Percentiles rank a stretch among this genome's conserved stretches.
Evolutionary conservation across 1,140 invertebrate species (phyloP).

Genomic region (Bombus waltoni): DNA sequence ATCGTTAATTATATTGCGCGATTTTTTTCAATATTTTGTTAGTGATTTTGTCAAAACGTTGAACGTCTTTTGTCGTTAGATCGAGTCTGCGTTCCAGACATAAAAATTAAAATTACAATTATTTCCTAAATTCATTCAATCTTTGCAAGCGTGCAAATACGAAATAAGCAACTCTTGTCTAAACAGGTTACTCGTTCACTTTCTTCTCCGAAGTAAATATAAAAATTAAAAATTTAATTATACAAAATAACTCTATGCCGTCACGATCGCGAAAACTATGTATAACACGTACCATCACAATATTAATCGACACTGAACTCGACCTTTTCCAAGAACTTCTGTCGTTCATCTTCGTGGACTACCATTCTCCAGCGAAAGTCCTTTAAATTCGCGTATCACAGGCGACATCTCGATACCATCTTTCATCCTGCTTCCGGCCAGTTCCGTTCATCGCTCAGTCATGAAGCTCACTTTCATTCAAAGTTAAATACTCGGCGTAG

Average conservation of each 20-base stretch:
- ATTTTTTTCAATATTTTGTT: not conserved
- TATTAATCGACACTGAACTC: not conserved
- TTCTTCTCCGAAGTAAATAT: not conserved
- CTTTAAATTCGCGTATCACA: constrained; percentile 65
- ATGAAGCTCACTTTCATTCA: constrained; percentile 55
- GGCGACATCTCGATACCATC: constrained; percentile 53
- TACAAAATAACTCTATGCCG: not conserved
- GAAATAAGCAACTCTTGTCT: not conserved
- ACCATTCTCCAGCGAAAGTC: constrained; percentile 40
- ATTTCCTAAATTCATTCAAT: too few species aligned
- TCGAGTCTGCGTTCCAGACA: too few species aligned
- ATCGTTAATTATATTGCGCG: too few species aligned
- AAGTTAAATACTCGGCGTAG: constrained; percentile 76
- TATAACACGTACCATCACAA: not conserved
- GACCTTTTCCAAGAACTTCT: not conserved
- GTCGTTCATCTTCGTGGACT: not conserved
- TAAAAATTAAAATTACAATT: too few species aligned
- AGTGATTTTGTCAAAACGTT: not conserved
- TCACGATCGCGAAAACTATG: too few species aligned
- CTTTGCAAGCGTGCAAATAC: not conserved
- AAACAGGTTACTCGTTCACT: not conserved
- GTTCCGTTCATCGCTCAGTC: not conserved
- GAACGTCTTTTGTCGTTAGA: too few species aligned
- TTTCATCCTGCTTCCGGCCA: constrained; percentile 7
- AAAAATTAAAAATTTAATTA: not conserved